phyloP scores from a whole-genome alignment of 2,113 vertebrate species.

The Ceyx melanurus region DNA sequence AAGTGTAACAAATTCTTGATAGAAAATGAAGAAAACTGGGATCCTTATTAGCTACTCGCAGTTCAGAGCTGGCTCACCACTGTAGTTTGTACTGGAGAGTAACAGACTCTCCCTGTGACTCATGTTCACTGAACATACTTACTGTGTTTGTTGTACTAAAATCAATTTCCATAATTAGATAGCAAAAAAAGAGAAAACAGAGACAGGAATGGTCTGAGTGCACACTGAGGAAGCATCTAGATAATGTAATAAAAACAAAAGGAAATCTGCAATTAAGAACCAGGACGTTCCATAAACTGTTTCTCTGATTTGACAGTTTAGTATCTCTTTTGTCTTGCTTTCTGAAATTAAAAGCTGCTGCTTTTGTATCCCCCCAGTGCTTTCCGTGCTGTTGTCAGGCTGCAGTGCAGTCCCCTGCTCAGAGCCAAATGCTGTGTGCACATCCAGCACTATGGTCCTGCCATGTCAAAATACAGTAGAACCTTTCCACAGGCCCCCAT shows the following conservation, averaged over 20 bases:
- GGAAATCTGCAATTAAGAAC: constrained; percentile 35
- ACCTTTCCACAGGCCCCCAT: background rate
- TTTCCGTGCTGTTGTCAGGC: background rate
- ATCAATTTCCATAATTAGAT: background rate
- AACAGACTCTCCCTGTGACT: background rate
- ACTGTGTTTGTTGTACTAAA: background rate
- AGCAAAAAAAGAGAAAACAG: background rate
- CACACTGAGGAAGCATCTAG: background rate
- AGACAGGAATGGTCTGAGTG: background rate
- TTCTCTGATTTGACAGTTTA: background rate
- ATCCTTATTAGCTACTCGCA: background rate
- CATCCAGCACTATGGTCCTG: background rate
- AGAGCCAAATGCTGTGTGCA: background rate
- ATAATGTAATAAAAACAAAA: constrained; percentile 8
- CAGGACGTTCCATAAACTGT: background rate
- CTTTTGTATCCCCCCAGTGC: background rate
- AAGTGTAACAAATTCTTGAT: background rate
- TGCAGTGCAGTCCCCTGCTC: background rate
- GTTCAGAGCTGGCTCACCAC: background rate
- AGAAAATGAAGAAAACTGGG: background rate
- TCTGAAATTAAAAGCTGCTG: background rate
- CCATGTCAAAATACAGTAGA: background rate
- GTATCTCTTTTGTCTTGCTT: background rate
- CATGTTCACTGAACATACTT: background rate
- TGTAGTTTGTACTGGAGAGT: background rate